A percentile compares a stretch with the other conserved stretches of the same genome.
Evolutionary conservation across 2,797 vertebrate species (phyloP).

Genomic region (Lepus townsendii): DNA sequence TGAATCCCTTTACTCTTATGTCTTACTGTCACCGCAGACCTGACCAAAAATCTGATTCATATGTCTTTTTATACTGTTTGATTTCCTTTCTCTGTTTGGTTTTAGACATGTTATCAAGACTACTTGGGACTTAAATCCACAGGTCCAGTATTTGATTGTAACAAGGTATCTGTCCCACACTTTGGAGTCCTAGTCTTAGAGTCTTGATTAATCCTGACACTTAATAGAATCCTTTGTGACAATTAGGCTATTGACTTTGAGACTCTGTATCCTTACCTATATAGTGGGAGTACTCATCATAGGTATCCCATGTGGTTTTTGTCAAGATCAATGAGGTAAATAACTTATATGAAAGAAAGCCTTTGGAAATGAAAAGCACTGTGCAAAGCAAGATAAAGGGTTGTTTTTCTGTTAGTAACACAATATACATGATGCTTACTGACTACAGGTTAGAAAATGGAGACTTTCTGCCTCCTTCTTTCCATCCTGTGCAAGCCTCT

Average conservation of each 20-base stretch:
- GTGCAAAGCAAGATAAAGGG: not conserved
- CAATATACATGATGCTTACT: not conserved
- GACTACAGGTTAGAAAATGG: not conserved
- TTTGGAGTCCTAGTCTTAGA: not conserved
- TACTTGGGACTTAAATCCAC: not conserved
- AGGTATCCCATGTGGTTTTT: not conserved
- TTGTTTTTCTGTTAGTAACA: not conserved
- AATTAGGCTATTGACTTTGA: not conserved
- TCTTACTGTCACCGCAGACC: not conserved
- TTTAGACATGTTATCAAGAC: not conserved
- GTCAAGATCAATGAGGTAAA: not conserved
- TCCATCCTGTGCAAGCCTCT: not conserved
- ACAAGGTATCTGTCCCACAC: not conserved
- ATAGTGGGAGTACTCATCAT: not conserved
- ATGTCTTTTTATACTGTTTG: slow-evolving; percentile 13
- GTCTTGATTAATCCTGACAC: not conserved
- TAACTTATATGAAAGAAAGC: not conserved
- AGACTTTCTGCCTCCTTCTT: not conserved
- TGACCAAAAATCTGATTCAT: slow-evolving; percentile 37
- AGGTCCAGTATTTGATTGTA: not conserved
- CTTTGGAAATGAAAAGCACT: not conserved
- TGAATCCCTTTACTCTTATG: not conserved
- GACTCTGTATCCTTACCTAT: not conserved
- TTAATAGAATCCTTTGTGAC: slow-evolving; percentile 15
- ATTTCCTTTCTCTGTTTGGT: slow-evolving; percentile 27